Evolutionary conservation across 2,797 vertebrate species (phyloP).

Genomic region (Lepus townsendii): DNA sequence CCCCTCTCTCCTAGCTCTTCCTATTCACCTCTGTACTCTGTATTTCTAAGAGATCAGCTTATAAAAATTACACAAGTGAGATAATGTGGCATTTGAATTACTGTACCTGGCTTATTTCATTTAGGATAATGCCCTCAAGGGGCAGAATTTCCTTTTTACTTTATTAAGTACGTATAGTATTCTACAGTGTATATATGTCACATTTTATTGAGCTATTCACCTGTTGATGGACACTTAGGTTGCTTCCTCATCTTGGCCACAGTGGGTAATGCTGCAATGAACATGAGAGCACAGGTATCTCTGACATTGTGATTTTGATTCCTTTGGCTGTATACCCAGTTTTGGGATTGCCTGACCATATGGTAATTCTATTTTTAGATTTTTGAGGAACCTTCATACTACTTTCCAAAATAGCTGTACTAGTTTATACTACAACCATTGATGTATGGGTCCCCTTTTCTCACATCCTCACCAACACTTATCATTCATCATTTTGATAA

Average conservation of each 20-base stretch:
- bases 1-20: not conserved
- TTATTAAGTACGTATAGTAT: not conserved
- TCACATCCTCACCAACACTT: too few relatives aligned
- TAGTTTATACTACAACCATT: not conserved
- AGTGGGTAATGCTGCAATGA: not conserved
- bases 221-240: not conserved
- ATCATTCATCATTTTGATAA: not conserved
- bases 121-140: not conserved
- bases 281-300: not conserved
- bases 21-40: not conserved
- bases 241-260: not conserved
- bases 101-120: not conserved
- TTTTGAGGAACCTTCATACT: not conserved
- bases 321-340: not conserved
- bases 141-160: not conserved
- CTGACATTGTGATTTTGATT: not conserved
- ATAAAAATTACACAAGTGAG: not conserved
- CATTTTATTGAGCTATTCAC: not conserved
- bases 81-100: not conserved
- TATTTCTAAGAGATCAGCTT: not conserved
- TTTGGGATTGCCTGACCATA: not conserved
- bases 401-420: not conserved
- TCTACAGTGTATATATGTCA: not conserved
- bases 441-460: too few relatives aligned
- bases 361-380: not conserved